Evolutionary conservation across 92 coral and sea anemone genomes (phyloP).

Genomic region (Epizoanthus illoricatus): DNA sequence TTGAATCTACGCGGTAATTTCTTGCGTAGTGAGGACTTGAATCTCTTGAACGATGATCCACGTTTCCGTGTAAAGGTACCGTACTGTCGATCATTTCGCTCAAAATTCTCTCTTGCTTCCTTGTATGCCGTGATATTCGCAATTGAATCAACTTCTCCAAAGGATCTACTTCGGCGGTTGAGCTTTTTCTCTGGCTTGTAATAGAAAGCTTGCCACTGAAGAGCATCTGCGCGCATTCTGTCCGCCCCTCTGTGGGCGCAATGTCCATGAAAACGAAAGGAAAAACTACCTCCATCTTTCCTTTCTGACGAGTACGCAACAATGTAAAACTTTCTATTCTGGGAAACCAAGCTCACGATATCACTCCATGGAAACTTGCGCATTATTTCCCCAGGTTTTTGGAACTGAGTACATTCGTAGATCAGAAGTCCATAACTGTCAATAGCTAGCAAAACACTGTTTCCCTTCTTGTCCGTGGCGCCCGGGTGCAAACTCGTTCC

Average conservation of each 20-base stretch:
- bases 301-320: constrained; percentile 69
- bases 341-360: constrained; percentile 66
- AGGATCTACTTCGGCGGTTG: constrained; percentile 77
- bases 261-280: constrained; percentile 87
- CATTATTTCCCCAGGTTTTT: constrained; percentile 60
- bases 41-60: constrained; percentile 57
- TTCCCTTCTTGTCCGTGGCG: constrained; percentile 71
- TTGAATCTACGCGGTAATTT: constrained; percentile 64
- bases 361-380: constrained; percentile 78
- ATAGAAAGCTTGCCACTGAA: constrained; percentile 61
- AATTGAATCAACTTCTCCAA: constrained; percentile 78
- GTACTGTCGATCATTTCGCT: constrained; percentile 53
- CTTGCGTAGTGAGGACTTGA: constrained; percentile 59
- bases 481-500: constrained; percentile 77
- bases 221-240: constrained; percentile 65
- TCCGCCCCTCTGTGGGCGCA: constrained; percentile 88
- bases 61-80: constrained; percentile 54
- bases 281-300: constrained; percentile 74
- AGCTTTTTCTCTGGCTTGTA: constrained; percentile 74
- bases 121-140: constrained; percentile 32
- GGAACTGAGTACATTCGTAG: constrained; percentile 53
- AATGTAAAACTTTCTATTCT: constrained; percentile 84
- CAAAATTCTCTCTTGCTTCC: constrained; percentile 36
- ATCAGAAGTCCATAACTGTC: constrained; percentile 74
- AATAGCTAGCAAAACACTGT: constrained; percentile 65